Evolutionary conservation across 2,113 vertebrate species (phyloP).

Genomic region (Tamias sibiricus): DNA sequence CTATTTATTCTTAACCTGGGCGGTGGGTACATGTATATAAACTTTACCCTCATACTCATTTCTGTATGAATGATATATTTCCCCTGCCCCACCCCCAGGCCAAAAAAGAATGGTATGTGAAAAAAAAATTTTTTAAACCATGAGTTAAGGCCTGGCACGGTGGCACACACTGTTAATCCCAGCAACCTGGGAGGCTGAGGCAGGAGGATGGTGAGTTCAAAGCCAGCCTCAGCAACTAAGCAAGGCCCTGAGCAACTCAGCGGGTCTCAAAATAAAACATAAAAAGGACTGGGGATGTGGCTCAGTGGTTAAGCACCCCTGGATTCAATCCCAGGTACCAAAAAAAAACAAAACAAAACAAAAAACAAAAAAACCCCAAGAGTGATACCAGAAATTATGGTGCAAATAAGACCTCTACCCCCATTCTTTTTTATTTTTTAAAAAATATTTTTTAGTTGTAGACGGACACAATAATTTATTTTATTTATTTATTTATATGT

Average conservation of each 20-base stretch:
- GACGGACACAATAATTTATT: too few species aligned
- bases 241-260: too few species aligned
- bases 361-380: too few species aligned
- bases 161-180: too few species aligned
- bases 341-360: neutral
- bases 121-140: constrained; percentile 29
- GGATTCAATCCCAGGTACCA: neutral
- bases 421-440: too few species aligned
- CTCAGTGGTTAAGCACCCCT: neutral
- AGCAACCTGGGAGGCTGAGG: neutral
- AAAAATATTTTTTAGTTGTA: too few species aligned
- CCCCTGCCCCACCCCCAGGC: neutral
- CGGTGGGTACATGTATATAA: neutral
- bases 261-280: neutral
- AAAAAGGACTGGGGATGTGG: neutral
- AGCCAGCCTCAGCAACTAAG: neutral
- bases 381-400: neutral
- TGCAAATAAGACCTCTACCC: neutral
- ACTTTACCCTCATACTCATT: neutral
- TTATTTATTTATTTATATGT: too few species aligned
- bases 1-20: neutral
- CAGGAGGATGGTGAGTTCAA: neutral
- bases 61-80: neutral
- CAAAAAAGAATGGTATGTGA: neutral
- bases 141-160: neutral